Percentiles rank a stretch among this genome's conserved stretches.
These are phyloP conservation scores for Cordilura impudica DNA, from an alignment of 2,888 invertebrate species.

Conservation along the genomic window DNA sequence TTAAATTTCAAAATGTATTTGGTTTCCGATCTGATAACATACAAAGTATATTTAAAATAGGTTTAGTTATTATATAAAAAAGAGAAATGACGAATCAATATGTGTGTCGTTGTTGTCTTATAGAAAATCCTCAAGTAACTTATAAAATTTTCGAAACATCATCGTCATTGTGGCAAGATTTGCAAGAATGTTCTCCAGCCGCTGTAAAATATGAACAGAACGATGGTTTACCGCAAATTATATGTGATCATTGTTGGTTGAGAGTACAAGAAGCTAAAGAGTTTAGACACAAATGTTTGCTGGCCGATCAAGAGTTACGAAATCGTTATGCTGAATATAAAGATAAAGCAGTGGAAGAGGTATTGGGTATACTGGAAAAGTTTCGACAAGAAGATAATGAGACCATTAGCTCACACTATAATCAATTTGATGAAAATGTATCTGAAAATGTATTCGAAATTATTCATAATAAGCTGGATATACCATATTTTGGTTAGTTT, in stretches of 20 bases:
- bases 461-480: background rate
- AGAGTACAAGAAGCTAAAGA: constrained; percentile 68
- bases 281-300: constrained; percentile 68
- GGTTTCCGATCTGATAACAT: constrained; percentile 17
- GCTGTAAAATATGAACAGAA: constrained; percentile 64
- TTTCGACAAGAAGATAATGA: constrained; percentile 35
- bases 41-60: background rate
- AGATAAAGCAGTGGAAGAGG: constrained; percentile 67
- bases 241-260: constrained; percentile 69
- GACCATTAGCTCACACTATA: background rate
- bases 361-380: constrained; percentile 63
- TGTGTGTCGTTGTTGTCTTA: constrained; percentile 71
- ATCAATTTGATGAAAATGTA: background rate
- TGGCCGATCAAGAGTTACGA: constrained; percentile 69
- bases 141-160: constrained; percentile 66
- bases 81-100: constrained; percentile 61
- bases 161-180: constrained; percentile 63
- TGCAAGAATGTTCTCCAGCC: constrained; percentile 64
- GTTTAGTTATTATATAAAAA: background rate
- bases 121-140: constrained; percentile 67
- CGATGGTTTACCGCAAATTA: constrained; percentile 69
- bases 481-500: constrained; percentile 5
- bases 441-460: background rate
- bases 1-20: constrained; percentile 42
- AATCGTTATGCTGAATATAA: constrained; percentile 64